Percentiles rank a stretch among this genome's conserved stretches.
Evolutionary conservation across 2,797 vertebrate species (phyloP).

Genomic region (Amblyopsis hoosieri): DNA sequence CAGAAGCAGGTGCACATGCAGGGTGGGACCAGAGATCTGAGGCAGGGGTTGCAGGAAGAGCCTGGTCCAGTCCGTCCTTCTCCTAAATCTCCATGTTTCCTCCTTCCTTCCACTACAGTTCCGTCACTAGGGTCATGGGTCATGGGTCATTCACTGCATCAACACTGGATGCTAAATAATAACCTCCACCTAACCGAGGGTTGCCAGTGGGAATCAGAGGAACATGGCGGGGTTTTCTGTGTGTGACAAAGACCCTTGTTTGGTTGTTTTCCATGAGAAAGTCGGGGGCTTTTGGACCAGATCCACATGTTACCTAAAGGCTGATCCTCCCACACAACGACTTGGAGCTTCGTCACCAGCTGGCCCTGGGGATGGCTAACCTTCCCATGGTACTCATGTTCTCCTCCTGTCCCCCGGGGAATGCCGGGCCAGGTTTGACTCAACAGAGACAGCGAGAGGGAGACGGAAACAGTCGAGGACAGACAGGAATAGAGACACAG

Average conservation of each 20-base stretch:
- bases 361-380: slow-evolving; percentile 67
- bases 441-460: slow-evolving; percentile 23
- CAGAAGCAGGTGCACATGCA: slow-evolving; percentile 65
- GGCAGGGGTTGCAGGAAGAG: slow-evolving; percentile 27
- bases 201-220: slow-evolving; percentile 65
- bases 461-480: slow-evolving; percentile 19
- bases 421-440: slow-evolving; percentile 60
- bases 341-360: slow-evolving; percentile 61
- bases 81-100: slow-evolving; percentile 38
- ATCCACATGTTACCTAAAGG: slow-evolving; percentile 74
- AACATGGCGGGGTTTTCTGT: slow-evolving; percentile 63
- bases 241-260: slow-evolving; percentile 63
- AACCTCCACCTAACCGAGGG: too few species aligned
- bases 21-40: slow-evolving; percentile 20
- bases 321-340: slow-evolving; percentile 63
- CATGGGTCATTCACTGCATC: slow-evolving; percentile 55
- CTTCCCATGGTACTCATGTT: slow-evolving; percentile 85
- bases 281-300: slow-evolving; percentile 70
- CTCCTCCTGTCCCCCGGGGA: slow-evolving; percentile 60
- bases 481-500: background rate
- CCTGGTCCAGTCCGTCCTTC: slow-evolving; percentile 26
- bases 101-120: slow-evolving; percentile 25
- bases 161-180: slow-evolving; percentile 38
- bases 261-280: slow-evolving; percentile 82
- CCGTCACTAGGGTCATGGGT: slow-evolving; percentile 53